These are phyloP conservation scores for Pollenia labialis DNA, from an alignment of 2,888 invertebrate species.

Conservation along the genomic window DNA sequence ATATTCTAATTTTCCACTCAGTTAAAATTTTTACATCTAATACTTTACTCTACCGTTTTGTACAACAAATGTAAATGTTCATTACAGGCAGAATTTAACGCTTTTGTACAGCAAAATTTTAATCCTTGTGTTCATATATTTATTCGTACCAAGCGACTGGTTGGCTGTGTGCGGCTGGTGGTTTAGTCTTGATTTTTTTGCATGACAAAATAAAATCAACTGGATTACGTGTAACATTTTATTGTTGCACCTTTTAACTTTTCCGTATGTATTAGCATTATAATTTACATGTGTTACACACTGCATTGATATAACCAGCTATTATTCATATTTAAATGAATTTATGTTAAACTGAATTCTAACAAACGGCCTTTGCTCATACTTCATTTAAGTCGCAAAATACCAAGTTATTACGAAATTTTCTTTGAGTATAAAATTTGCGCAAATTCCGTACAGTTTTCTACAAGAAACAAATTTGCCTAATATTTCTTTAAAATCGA, in stretches of 20 bases:
- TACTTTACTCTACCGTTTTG: conserved; percentile 19
- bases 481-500: too few relatives aligned
- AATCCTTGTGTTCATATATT: conserved; percentile 12
- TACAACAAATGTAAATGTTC: conserved; percentile 7
- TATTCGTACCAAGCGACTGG: conserved; percentile 6
- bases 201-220: neutral
- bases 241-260: conserved; percentile 72
- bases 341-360: neutral
- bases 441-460: too few relatives aligned
- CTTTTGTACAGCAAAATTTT: conserved; percentile 4
- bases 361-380: neutral
- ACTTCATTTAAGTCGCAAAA: too few relatives aligned
- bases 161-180: conserved; percentile 29
- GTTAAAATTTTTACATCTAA: conserved; percentile 58
- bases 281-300: conserved; percentile 64
- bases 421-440: too few relatives aligned
- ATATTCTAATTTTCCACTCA: conserved; percentile 63
- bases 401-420: too few relatives aligned
- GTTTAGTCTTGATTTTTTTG: conserved; percentile 42
- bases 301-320: conserved; percentile 38
- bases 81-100: conserved; percentile 20
- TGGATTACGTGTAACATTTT: conserved; percentile 57
- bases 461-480: too few relatives aligned
- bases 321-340: conserved; percentile 57
- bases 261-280: conserved; percentile 60